A percentile compares a stretch with the other conserved stretches of the same genome.
Conservation (phyloP, 2,797 vertebrate species). For the Coendou prehensilis region DNA sequence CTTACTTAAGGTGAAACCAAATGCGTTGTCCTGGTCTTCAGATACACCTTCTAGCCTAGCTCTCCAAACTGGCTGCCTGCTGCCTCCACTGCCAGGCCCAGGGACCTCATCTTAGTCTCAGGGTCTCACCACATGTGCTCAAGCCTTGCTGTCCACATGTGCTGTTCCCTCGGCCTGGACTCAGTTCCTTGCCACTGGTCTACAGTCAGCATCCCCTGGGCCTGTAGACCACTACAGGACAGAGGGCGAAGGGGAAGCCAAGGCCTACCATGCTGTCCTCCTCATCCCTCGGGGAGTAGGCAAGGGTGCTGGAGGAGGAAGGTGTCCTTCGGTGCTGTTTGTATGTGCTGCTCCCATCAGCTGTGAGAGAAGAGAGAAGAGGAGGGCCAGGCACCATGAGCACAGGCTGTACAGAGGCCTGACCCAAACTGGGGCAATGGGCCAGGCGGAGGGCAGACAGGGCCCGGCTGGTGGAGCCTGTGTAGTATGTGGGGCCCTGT, state of each 20-base stretch:
- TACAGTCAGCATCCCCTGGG: not conserved
- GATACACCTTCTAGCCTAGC: accelerated
- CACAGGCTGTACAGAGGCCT: not conserved
- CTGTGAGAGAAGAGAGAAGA: conserved; percentile 83
- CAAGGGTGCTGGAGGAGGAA: conserved; percentile 97
- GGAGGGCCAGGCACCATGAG: accelerated
- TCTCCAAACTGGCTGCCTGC: not conserved
- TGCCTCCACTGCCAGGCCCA: not conserved
- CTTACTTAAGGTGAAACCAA: not conserved
- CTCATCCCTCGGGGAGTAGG: conserved; percentile 96
- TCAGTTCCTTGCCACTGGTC: not conserved
- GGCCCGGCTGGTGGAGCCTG: not conserved
- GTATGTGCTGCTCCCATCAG: conserved; percentile 93
- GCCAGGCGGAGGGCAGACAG: not conserved
- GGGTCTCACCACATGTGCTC: not conserved
- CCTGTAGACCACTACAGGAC: not conserved
- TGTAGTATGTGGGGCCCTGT: not conserved
- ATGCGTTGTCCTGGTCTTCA: not conserved
- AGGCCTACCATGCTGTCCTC: conserved; percentile 96
- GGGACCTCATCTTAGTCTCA: not conserved
- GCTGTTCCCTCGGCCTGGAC: not conserved
- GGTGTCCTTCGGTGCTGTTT: conserved; percentile 98
- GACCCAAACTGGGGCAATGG: not conserved
- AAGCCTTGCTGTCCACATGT: not conserved
- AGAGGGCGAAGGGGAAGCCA: not conserved